A percentile compares a stretch with the other conserved stretches of the same genome.
Conservation (phyloP, 2,888 invertebrate genomes). For the Pachydiplax longipennis region DNA sequence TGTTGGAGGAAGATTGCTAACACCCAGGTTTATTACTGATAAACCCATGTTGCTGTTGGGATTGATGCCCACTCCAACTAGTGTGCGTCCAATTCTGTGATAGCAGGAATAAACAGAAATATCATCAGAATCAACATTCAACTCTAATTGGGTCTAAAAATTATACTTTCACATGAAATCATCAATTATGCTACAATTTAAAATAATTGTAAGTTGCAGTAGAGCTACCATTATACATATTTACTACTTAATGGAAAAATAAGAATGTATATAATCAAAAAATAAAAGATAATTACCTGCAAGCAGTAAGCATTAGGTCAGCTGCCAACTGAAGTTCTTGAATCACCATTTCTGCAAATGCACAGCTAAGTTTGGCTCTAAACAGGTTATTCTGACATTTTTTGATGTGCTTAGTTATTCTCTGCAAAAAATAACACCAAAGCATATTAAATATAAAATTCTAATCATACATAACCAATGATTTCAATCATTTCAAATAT, state of each 20-base stretch:
- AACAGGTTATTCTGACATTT: slow-evolving; percentile 62
- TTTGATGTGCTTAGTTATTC: slow-evolving; percentile 65
- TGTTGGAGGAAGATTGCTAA: slow-evolving; percentile 68
- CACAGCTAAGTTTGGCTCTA: slow-evolving; percentile 59
- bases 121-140: too few relatives aligned
- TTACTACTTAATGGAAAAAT: too few relatives aligned
- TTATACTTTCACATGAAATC: too few relatives aligned
- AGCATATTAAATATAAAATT: too few relatives aligned
- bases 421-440: slow-evolving; percentile 57
- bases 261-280: background rate
- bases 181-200: too few relatives aligned
- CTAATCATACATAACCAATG: background rate
- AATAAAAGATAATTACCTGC: slow-evolving; percentile 55
- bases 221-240: too few relatives aligned
- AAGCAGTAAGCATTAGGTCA: slow-evolving; percentile 67
- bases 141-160: too few relatives aligned
- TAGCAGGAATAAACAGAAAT: background rate
- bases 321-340: slow-evolving; percentile 68
- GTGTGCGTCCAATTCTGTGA: slow-evolving; percentile 64
- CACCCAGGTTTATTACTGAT: slow-evolving; percentile 67
- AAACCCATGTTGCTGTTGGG: slow-evolving; percentile 66
- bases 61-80: slow-evolving; percentile 65
- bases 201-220: too few relatives aligned
- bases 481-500: background rate
- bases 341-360: slow-evolving; percentile 61